Evolutionary conservation across 37 sponge, comb jelly and placozoan genomes (phyloP).

Genomic region (Dysidea cf. avara): DNA sequence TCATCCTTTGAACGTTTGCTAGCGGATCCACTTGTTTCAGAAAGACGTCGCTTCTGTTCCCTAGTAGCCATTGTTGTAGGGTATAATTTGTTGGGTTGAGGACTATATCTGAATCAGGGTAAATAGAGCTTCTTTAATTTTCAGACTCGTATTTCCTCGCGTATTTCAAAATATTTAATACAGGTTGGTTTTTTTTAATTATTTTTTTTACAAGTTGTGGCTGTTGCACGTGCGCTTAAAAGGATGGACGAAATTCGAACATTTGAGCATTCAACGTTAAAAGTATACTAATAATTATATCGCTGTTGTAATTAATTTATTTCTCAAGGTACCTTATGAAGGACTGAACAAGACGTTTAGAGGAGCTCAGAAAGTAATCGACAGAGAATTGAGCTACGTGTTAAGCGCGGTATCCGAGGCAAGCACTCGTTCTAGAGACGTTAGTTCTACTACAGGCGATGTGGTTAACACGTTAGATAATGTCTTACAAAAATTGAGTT

Average conservation of each 20-base stretch:
- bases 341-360: constrained; percentile 95
- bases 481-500: constrained; percentile 36
- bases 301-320: background rate
- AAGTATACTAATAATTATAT: constrained; percentile 39
- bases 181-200: no score
- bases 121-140: no score
- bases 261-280: constrained; percentile 81
- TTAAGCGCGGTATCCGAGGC: constrained; percentile 29
- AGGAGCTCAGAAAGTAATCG: constrained; percentile 78
- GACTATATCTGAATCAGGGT: no score
- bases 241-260: constrained; percentile 63
- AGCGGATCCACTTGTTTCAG: no score
- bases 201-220: no score
- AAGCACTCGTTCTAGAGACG: background rate
- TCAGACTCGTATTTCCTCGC: no score
- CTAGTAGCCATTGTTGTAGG: no score
- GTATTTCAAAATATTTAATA: no score
- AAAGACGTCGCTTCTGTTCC: no score
- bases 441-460: constrained; percentile 12
- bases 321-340: constrained; percentile 89
- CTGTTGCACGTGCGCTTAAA: background rate
- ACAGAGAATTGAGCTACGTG: constrained; percentile 79
- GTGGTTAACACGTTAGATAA: constrained; percentile 36
- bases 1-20: no score
- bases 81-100: no score